phyloP scores from a whole-genome alignment of 1,140 invertebrate genomes.

The Camponotus pennsylvanicus region DNA sequence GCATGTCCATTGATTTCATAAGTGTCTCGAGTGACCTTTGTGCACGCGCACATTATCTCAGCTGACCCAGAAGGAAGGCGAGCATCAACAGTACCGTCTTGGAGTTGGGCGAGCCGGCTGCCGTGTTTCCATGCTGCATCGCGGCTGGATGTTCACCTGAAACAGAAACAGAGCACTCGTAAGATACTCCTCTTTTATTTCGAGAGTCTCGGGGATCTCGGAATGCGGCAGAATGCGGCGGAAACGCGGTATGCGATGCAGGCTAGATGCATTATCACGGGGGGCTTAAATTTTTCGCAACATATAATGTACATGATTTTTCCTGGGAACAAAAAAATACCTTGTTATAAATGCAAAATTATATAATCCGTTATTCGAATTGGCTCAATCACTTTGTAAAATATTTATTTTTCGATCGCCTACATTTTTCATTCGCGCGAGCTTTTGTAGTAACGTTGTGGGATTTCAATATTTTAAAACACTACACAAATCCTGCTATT shows the following conservation, averaged over 20 bases:
- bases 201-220: not conserved
- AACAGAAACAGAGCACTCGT: constrained; percentile 79
- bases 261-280: not conserved
- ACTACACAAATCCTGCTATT: not conserved
- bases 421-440: not conserved
- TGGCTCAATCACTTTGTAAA: not conserved
- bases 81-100: constrained; percentile 83
- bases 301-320: not conserved
- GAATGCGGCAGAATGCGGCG: not conserved
- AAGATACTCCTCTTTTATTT: constrained; percentile 12
- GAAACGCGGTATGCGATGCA: not conserved
- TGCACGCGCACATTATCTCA: constrained; percentile 84
- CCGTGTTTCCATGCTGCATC: constrained; percentile 92
- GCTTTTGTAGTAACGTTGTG: not conserved
- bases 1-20: constrained; percentile 37
- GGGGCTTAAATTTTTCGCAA: constrained; percentile 10
- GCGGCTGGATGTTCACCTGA: constrained; percentile 94
- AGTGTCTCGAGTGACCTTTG: constrained; percentile 39
- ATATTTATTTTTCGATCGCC: not conserved
- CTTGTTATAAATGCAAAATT: constrained; percentile 1
- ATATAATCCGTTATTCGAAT: not conserved
- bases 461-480: not conserved
- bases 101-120: constrained; percentile 83
- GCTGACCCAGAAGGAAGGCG: constrained; percentile 83
- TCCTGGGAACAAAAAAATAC: not conserved